Evolutionary conservation across 2,797 vertebrate species (phyloP).

Genomic region (Notolepis coatsorum): DNA sequence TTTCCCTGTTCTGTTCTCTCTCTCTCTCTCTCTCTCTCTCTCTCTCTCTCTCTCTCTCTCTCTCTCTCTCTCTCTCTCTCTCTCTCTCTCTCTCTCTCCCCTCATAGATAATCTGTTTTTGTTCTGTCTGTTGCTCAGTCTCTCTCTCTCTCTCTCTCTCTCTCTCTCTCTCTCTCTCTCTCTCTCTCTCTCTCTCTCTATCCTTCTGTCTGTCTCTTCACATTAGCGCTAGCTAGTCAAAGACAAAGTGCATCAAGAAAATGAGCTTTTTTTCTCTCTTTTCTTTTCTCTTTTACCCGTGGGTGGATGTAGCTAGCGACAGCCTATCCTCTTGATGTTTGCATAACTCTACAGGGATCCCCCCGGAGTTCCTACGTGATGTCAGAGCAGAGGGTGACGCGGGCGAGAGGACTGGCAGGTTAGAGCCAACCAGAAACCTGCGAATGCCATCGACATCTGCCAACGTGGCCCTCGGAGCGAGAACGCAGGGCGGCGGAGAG

Average conservation of each 20-base stretch:
- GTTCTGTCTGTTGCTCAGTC: too few species aligned
- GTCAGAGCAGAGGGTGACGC: constrained; percentile 70
- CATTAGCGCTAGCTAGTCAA: constrained; percentile 50
- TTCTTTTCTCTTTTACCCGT: constrained; percentile 30
- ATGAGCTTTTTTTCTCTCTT: too few species aligned
- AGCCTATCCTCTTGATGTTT: constrained; percentile 65
- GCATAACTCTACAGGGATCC: constrained; percentile 72
- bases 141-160: constrained; percentile 6
- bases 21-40: background rate
- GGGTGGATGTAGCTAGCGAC: constrained; percentile 23
- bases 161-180: background rate
- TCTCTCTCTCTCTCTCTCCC: background rate
- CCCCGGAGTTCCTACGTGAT: constrained; percentile 69
- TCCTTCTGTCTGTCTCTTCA: background rate
- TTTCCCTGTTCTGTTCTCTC: background rate
- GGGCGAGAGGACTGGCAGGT: constrained; percentile 46
- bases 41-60: background rate
- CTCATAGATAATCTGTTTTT: too few species aligned
- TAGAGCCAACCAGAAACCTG: constrained; percentile 60
- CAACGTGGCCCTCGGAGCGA: constrained; percentile 36
- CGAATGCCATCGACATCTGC: constrained; percentile 67
- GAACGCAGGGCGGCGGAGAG: constrained; percentile 10
- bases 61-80: background rate
- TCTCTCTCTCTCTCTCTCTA: background rate
- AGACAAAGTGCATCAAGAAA: constrained; percentile 41